phyloP scores from a whole-genome alignment of 2,797 vertebrate species.

The Anabas testudineus region DNA sequence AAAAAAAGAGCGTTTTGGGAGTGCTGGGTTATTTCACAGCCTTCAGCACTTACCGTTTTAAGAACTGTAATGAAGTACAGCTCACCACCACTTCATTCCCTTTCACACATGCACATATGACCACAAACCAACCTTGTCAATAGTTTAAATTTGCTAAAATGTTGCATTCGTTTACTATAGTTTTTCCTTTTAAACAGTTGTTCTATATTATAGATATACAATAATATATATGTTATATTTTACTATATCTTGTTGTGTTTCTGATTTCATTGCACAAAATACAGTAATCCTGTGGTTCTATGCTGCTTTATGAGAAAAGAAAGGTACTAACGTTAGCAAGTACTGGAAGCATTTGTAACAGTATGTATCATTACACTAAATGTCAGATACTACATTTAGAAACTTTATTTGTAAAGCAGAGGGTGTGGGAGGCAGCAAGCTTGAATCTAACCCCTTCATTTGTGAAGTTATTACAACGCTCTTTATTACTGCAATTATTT shows the following conservation, averaged over 20 bases:
- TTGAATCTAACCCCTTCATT: conserved; percentile 42
- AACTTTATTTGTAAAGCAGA: conserved; percentile 49
- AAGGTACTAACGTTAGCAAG: not conserved
- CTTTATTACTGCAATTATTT: conserved; percentile 56
- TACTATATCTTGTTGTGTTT: not conserved
- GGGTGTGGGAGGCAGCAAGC: conserved; percentile 21
- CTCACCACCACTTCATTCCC: not conserved
- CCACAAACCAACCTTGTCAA: conserved; percentile 8
- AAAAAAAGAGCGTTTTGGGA: conserved; percentile 49
- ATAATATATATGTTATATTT: too few relatives aligned
- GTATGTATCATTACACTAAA: conserved; percentile 26
- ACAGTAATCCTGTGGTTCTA: not conserved
- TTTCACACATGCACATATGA: conserved; percentile 20
- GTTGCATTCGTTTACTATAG: not conserved
- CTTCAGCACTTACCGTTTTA: conserved; percentile 41
- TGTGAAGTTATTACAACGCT: conserved; percentile 51
- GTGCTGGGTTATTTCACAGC: conserved; percentile 49
- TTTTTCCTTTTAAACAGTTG: conserved; percentile 6
- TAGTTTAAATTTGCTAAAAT: not conserved
- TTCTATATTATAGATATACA: too few relatives aligned
- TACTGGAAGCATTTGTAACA: conserved; percentile 12
- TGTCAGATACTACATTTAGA: conserved; percentile 51
- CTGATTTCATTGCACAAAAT: not conserved
- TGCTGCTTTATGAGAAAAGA: not conserved
- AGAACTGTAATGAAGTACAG: conserved; percentile 48